phyloP scores from a whole-genome alignment of 2,888 invertebrate genomes.

The Cosmorhoe ocellata region DNA sequence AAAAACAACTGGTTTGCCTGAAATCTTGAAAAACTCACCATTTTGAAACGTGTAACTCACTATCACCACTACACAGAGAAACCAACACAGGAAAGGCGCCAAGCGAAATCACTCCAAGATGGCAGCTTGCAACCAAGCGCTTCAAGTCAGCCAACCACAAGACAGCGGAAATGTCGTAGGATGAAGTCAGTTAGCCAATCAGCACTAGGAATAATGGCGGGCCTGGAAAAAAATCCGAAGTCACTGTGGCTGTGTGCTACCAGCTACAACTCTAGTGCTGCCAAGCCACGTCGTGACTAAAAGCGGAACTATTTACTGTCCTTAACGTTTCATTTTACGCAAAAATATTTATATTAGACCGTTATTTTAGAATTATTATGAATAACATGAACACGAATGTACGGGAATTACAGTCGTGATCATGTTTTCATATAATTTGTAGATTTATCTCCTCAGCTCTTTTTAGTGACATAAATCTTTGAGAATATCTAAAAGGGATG shows the following conservation, averaged over 20 bases:
- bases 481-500: too few relatives aligned
- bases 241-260: not conserved
- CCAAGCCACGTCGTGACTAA: conserved; percentile 57
- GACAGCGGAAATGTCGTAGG: conserved; percentile 60
- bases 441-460: too few relatives aligned
- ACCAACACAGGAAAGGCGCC: conserved; percentile 81
- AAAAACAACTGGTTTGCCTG: conserved; percentile 56
- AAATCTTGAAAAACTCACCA: conserved; percentile 82
- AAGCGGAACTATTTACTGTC: conserved; percentile 26
- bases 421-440: too few relatives aligned
- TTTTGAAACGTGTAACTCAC: conserved; percentile 81
- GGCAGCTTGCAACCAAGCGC: conserved; percentile 54
- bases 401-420: too few relatives aligned
- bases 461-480: too few relatives aligned
- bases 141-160: conserved; percentile 56
- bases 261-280: conserved; percentile 53
- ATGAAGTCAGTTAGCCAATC: conserved; percentile 55
- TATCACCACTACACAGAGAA: conserved; percentile 62
- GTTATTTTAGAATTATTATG: too few relatives aligned
- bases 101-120: conserved; percentile 76
- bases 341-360: too few relatives aligned
- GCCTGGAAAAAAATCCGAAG: conserved; percentile 20
- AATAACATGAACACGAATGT: too few relatives aligned
- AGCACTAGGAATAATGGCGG: conserved; percentile 53
- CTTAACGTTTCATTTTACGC: conserved; percentile 10